Percentiles rank a stretch among this genome's conserved stretches.
phyloP scores from a whole-genome alignment of 2,797 vertebrate species.

The Oreochromis mossambicus region DNA sequence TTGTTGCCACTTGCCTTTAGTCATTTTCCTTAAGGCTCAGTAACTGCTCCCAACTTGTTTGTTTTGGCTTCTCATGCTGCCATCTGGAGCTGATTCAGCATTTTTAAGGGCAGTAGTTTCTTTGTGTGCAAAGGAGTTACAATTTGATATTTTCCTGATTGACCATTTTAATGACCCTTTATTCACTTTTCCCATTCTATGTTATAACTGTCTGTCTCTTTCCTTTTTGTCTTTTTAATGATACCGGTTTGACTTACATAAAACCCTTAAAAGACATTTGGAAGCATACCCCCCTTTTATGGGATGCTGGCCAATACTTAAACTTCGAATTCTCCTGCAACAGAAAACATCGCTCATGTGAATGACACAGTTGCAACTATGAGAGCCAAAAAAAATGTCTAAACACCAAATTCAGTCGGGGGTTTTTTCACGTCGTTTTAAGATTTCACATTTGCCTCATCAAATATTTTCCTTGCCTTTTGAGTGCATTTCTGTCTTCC shows the following conservation, averaged over 20 bases:
- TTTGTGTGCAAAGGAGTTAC: slow-evolving; percentile 14
- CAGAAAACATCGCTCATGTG: slow-evolving; percentile 35
- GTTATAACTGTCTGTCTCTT: slow-evolving; percentile 8
- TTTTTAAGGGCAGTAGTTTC: slow-evolving; percentile 29
- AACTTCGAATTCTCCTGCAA: neutral
- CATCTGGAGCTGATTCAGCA: slow-evolving; percentile 54
- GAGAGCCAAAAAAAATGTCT: slow-evolving; percentile 30
- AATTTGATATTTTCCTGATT: slow-evolving; percentile 28
- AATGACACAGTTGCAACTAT: slow-evolving; percentile 31
- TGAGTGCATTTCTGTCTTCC: slow-evolving; percentile 42
- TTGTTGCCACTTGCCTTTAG: slow-evolving; percentile 2
- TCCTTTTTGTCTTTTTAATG: neutral
- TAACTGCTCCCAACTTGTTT: slow-evolving; percentile 22
- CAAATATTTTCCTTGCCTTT: slow-evolving; percentile 13
- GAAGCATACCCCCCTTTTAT: slow-evolving; percentile 4
- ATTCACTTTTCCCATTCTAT: slow-evolving; percentile 4
- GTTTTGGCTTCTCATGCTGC: slow-evolving; percentile 16
- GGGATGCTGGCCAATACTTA: slow-evolving; percentile 10
- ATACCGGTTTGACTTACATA: neutral
- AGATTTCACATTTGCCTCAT: slow-evolving; percentile 13
- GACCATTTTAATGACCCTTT: slow-evolving; percentile 5
- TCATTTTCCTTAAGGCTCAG: neutral
- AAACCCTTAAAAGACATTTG: slow-evolving; percentile 12
- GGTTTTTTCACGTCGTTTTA: neutral
- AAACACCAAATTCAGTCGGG: neutral